These are phyloP conservation scores for Muscicapa striata DNA, from an alignment of 2,797 vertebrate genomes.

Conservation along the genomic window DNA sequence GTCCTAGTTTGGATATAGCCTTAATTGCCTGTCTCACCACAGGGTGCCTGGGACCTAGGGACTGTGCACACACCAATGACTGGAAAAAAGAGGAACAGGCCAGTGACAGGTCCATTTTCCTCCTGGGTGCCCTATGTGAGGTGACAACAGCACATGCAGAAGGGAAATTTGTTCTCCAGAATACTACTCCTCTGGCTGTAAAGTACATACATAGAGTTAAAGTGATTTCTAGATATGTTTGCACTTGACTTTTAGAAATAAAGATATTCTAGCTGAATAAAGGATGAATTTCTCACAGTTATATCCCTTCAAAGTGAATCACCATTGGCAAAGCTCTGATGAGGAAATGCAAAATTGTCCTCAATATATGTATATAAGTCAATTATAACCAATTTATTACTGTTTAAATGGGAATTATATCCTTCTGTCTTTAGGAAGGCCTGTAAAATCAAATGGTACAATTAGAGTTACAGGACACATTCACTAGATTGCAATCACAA, in stretches of 20 bases:
- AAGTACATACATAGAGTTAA: background rate
- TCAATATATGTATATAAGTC: background rate
- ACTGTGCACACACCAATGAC: background rate
- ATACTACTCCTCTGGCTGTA: background rate
- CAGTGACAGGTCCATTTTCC: background rate
- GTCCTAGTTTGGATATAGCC: background rate
- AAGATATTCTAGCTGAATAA: background rate
- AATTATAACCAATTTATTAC: background rate
- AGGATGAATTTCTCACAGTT: background rate
- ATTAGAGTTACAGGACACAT: background rate
- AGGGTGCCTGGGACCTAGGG: background rate
- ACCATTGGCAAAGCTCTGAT: background rate
- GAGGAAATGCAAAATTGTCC: background rate
- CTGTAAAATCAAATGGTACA: background rate
- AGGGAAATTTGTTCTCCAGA: background rate
- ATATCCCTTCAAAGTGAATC: background rate
- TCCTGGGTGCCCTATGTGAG: background rate
- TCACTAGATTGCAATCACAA: background rate
- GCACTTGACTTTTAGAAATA: background rate
- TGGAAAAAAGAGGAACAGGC: background rate
- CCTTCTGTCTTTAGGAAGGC: background rate
- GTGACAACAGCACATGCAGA: background rate
- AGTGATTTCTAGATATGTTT: background rate
- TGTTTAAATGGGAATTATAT: background rate
- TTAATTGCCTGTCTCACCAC: background rate